phyloP scores from a whole-genome alignment of 2,113 vertebrate genomes.

The Thryonomys swinderianus region DNA sequence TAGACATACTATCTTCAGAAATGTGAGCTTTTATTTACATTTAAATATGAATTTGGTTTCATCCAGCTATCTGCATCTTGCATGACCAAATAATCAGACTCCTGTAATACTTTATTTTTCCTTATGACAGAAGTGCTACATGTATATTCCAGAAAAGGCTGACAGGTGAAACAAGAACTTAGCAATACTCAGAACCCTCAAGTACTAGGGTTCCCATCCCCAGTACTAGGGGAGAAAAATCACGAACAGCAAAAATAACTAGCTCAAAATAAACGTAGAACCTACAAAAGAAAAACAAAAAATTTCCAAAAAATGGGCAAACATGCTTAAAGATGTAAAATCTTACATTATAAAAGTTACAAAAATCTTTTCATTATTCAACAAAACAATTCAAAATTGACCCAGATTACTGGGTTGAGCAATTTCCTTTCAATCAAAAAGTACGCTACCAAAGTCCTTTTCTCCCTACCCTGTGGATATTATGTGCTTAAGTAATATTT shows the following conservation, averaged over 20 bases:
- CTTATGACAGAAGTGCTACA: neutral
- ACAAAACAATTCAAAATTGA: slow-evolving; percentile 13
- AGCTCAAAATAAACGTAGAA: slow-evolving; percentile 47
- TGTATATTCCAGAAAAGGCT: slow-evolving; percentile 5
- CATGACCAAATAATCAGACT: neutral
- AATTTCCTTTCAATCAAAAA: slow-evolving; percentile 35
- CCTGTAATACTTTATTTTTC: neutral
- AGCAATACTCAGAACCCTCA: neutral
- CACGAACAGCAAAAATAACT: neutral
- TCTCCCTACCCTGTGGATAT: neutral
- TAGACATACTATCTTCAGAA: slow-evolving; percentile 58
- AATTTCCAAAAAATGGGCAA: slow-evolving; percentile 37
- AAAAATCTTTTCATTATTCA: slow-evolving; percentile 42
- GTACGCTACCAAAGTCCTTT: neutral
- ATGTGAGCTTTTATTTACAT: slow-evolving; percentile 12
- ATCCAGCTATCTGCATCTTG: neutral
- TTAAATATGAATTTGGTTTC: slow-evolving; percentile 45
- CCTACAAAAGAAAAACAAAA: neutral
- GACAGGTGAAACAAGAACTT: neutral
- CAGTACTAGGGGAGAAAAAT: neutral
- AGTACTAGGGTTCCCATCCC: too few species aligned
- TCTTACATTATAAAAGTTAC: too few species aligned
- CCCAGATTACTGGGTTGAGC: neutral
- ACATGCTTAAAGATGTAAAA: slow-evolving; percentile 26
- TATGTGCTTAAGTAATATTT: neutral